Evolutionary conservation across 2,113 vertebrate species (phyloP).

Genomic region (Cairina moschata): DNA sequence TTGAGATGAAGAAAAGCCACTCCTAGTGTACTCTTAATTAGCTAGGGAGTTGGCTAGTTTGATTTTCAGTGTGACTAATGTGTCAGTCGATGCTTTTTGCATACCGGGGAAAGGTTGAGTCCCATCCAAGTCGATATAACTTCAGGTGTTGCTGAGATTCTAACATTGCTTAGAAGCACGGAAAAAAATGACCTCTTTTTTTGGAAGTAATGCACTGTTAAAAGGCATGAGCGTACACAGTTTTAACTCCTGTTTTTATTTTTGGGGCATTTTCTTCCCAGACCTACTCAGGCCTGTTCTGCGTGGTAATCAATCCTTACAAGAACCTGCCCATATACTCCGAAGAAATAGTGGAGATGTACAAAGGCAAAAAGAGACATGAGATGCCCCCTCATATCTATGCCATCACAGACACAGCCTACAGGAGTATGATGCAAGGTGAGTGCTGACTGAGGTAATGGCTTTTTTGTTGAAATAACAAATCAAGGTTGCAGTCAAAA

Average conservation of each 20-base stretch:
- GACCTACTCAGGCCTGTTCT: constrained; percentile 99
- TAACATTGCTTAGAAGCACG: neutral
- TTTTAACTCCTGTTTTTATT: neutral
- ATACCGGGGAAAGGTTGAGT: neutral
- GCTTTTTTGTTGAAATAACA: neutral
- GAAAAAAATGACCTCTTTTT: neutral
- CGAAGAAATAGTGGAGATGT: constrained; percentile 98
- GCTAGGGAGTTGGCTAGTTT: neutral
- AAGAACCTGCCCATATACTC: constrained; percentile 99
- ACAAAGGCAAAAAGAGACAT: constrained; percentile 98
- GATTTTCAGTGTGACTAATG: neutral
- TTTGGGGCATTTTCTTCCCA: constrained; percentile 49
- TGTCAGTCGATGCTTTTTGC: neutral
- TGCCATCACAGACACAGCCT: constrained; percentile 96
- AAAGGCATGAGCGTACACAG: neutral
- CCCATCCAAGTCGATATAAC: neutral
- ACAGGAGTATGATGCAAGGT: constrained; percentile 99
- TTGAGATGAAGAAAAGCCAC: neutral
- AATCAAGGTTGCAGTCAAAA: constrained; percentile 13
- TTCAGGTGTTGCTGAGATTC: neutral
- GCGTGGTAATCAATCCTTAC: constrained; percentile 98
- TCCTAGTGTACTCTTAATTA: neutral
- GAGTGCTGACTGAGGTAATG: constrained; percentile 60
- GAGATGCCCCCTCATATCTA: constrained; percentile 99
- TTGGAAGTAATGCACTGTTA: neutral